These are phyloP conservation scores for Heterocephalus glaber DNA, from an alignment of 2,113 vertebrate genomes.

Conservation along the genomic window DNA sequence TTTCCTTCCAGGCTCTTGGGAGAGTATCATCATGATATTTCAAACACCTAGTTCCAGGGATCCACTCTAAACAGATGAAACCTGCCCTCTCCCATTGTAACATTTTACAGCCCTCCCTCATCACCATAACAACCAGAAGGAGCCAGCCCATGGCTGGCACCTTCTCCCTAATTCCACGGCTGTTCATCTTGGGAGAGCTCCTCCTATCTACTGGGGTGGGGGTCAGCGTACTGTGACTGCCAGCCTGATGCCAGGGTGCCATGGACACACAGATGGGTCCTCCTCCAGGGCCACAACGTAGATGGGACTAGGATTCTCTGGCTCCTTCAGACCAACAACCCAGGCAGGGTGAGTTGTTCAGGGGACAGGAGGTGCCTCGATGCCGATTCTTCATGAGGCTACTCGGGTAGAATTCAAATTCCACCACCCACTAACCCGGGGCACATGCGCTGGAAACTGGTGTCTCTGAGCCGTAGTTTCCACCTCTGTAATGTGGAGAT, in stretches of 20 bases:
- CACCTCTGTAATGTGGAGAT: not conserved
- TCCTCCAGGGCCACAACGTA: not conserved
- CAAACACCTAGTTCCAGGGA: not conserved
- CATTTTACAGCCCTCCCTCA: not conserved
- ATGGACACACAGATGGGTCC: not conserved
- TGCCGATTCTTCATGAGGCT: not conserved
- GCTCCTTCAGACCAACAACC: too few species aligned
- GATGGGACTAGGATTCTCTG: not conserved
- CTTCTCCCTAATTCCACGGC: not conserved
- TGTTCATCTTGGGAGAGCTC: not conserved
- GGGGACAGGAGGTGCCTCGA: fast-evolving
- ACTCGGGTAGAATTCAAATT: not conserved
- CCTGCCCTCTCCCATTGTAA: not conserved
- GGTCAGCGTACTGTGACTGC: not conserved
- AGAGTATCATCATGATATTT: not conserved
- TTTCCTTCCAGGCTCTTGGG: not conserved
- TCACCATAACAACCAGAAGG: not conserved
- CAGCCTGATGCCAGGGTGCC: not conserved
- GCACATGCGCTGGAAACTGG: not conserved
- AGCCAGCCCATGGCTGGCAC: not conserved
- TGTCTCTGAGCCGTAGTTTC: not conserved
- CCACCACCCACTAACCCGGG: not conserved
- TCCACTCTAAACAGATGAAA: conserved; percentile 3
- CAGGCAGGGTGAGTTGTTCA: not conserved
- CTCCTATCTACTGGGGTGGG: not conserved